These are phyloP conservation scores for Leptoteleia sp. DNA, from an alignment of 1,140 invertebrate genomes.

Conservation along the genomic window DNA sequence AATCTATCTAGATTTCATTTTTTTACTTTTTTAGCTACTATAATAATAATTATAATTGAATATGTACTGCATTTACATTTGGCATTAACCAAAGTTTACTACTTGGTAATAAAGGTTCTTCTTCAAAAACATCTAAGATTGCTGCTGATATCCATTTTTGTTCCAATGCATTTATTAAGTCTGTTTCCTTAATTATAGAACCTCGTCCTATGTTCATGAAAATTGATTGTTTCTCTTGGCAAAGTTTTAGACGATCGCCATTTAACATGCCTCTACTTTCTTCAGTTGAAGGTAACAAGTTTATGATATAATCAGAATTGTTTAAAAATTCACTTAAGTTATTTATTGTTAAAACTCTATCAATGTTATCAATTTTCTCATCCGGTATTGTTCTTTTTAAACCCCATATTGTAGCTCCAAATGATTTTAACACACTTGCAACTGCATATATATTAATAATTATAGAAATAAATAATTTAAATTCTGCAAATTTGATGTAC, in stretches of 20 bases:
- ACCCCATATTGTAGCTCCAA: constrained; percentile 77
- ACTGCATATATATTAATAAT: constrained; percentile 76
- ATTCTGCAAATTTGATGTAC: too few relatives aligned
- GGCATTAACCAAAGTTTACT: constrained; percentile 82
- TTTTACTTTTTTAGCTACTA: too few relatives aligned
- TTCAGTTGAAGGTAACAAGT: constrained; percentile 82
- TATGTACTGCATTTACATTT: constrained; percentile 68
- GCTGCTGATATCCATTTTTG: constrained; percentile 82
- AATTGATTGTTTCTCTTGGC: constrained; percentile 75
- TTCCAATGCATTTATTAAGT: constrained; percentile 82
- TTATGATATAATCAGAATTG: constrained; percentile 83
- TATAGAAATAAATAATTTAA: too few relatives aligned
- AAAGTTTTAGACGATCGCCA: constrained; percentile 77
- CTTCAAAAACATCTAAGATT: constrained; percentile 83
- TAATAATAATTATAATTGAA: too few relatives aligned
- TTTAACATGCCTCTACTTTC: constrained; percentile 81
- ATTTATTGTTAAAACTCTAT: constrained; percentile 72
- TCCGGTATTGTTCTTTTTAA: constrained; percentile 67
- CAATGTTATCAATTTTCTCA: constrained; percentile 66
- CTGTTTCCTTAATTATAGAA: constrained; percentile 81
- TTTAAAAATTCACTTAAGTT: constrained; percentile 77
- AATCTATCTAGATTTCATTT: too few relatives aligned
- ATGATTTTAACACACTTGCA: constrained; percentile 75
- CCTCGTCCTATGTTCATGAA: constrained; percentile 85
- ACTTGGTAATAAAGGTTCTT: constrained; percentile 81